Evolutionary conservation across 2,113 vertebrate species (phyloP).

Genomic region (Elephas maximus): DNA sequence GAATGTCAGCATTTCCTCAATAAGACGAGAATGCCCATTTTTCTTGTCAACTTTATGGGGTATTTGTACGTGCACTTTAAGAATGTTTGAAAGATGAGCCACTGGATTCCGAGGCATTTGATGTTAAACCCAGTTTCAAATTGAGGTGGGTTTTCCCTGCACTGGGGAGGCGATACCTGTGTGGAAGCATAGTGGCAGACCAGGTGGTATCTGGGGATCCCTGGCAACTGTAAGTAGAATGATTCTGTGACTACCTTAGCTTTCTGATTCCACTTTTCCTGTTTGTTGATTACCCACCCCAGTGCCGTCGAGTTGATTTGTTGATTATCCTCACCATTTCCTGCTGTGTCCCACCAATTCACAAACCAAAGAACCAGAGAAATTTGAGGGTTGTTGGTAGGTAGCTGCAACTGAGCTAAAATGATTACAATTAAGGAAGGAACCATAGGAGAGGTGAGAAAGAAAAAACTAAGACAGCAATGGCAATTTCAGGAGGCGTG

Average conservation of each 20-base stretch:
- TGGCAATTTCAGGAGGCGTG: neutral
- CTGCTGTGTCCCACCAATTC: neutral
- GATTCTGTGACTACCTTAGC: neutral
- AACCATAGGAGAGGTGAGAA: neutral
- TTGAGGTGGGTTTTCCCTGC: neutral
- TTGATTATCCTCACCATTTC: neutral
- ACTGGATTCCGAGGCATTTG: neutral
- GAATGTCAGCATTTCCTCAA: neutral
- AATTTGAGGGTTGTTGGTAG: neutral
- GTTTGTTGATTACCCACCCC: neutral
- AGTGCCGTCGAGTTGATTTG: no score
- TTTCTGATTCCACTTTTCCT: neutral
- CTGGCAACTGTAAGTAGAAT: neutral
- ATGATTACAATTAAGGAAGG: neutral
- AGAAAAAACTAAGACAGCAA: neutral
- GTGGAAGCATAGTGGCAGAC: neutral
- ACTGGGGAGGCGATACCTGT: neutral
- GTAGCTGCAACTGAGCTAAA: neutral
- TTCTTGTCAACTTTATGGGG: neutral
- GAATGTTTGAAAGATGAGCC: neutral
- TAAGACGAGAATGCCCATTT: neutral
- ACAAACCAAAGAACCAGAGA: neutral
- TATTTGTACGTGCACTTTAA: neutral
- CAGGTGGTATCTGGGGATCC: fast-evolving
- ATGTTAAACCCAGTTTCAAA: neutral